Evolutionary conservation across 2,797 vertebrate genomes (phyloP).

Genomic region (Lepilemur septentrionalis): DNA sequence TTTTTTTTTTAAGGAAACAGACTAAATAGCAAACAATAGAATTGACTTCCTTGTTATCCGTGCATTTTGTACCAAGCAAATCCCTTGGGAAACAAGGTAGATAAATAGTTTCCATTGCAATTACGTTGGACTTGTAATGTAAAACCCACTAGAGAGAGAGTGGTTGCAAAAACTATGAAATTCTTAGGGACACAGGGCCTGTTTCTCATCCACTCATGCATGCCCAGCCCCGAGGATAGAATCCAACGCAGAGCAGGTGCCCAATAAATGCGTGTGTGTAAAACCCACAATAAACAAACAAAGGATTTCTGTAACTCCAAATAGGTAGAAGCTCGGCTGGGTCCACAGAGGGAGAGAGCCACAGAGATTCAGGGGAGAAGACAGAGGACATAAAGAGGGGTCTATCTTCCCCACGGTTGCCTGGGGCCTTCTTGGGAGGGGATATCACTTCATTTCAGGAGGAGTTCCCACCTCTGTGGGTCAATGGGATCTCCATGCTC

Average conservation of each 20-base stretch:
- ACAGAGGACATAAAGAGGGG: too few species aligned
- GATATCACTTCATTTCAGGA: not conserved
- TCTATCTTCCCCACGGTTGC: not conserved
- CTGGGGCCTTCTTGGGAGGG: rapidly evolving
- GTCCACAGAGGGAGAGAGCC: not conserved
- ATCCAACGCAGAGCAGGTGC: not conserved
- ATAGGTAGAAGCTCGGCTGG: not conserved
- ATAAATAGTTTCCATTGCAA: not conserved
- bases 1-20: not conserved
- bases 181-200: not conserved
- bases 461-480: not conserved
- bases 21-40: not conserved
- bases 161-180: not conserved
- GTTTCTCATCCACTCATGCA: not conserved
- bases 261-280: not conserved
- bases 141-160: not conserved
- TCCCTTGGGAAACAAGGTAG: not conserved
- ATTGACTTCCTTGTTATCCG: not conserved
- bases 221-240: not conserved
- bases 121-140: not conserved
- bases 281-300: not conserved
- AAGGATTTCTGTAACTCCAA: not conserved
- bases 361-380: not conserved
- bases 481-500: not conserved
- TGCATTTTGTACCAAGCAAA: not conserved